phyloP scores from a whole-genome alignment of 2,113 vertebrate genomes.

The Catharus bicknelli region DNA sequence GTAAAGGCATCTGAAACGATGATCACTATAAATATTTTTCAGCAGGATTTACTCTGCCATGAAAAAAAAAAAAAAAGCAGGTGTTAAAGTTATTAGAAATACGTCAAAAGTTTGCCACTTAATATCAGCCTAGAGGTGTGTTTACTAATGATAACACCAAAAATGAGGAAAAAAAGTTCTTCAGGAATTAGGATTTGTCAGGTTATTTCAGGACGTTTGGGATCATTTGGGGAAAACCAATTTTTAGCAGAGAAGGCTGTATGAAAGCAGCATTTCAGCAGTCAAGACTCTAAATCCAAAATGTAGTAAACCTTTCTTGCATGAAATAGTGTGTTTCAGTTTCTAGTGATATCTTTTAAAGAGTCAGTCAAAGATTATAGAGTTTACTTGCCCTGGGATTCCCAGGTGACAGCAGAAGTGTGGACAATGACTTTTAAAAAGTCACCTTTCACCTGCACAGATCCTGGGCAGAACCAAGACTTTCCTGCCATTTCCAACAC shows the following conservation, averaged over 20 bases:
- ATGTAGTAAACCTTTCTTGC: conserved; percentile 49
- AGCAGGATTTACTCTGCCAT: conserved; percentile 32
- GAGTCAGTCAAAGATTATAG: conserved; percentile 17
- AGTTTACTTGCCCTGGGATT: conserved; percentile 17
- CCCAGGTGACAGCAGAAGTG: neutral
- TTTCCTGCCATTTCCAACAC: neutral
- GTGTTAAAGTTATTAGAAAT: conserved; percentile 55
- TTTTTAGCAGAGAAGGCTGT: conserved; percentile 28
- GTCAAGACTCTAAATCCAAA: conserved; percentile 50
- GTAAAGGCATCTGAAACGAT: conserved; percentile 45
- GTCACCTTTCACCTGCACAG: neutral
- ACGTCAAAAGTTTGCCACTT: conserved; percentile 53
- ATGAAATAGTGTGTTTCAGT: conserved; percentile 61
- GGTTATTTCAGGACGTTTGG: conserved; percentile 57
- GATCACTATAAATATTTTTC: conserved; percentile 59
- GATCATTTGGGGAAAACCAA: conserved; percentile 52
- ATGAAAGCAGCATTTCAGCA: conserved; percentile 36
- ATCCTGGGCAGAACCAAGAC: neutral
- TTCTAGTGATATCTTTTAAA: conserved; percentile 1
- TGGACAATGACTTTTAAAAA: neutral
- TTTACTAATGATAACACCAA: conserved; percentile 42
- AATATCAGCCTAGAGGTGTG: conserved; percentile 61
- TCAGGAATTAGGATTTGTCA: conserved; percentile 48
- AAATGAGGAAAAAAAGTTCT: conserved; percentile 8
- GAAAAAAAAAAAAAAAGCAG: conserved; percentile 6